Evolutionary conservation across 2,888 invertebrate genomes (phyloP).

Genomic region (Lasioglossum morio): DNA sequence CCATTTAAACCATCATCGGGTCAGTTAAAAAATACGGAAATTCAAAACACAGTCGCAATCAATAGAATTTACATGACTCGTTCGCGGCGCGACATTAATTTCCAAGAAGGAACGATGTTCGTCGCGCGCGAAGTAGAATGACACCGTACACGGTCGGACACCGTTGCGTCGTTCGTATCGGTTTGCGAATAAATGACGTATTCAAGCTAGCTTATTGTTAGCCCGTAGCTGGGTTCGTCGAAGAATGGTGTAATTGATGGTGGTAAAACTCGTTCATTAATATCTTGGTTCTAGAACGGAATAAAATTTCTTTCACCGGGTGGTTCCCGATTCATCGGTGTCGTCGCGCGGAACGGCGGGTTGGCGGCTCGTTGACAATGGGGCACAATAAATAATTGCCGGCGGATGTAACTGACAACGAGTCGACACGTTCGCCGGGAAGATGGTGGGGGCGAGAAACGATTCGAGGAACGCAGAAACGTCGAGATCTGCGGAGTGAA

Average conservation of each 20-base stretch:
- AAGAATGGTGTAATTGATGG: not conserved
- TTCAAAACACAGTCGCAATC: not conserved
- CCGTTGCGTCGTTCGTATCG: not conserved
- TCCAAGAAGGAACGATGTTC: not conserved
- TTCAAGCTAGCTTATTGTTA: not conserved
- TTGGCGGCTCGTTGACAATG: slow-evolving; percentile 1
- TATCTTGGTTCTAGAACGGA: not conserved
- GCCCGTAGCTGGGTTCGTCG: not conserved
- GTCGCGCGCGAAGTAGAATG: not conserved
- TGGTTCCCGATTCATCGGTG: not conserved
- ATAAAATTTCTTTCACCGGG: not conserved
- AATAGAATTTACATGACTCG: not conserved
- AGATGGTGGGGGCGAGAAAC: not conserved
- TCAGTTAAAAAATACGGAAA: too few species aligned
- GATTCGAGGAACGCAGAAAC: not conserved
- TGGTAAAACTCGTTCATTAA: not conserved
- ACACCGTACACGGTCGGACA: not conserved
- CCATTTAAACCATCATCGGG: too few species aligned
- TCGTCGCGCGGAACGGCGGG: not conserved
- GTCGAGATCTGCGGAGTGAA: not conserved
- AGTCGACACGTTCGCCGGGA: not conserved
- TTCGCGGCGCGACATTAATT: not conserved
- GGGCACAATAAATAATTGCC: slow-evolving; percentile 30
- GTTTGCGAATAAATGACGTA: not conserved
- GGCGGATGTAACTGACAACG: not conserved